Conservation (phyloP, 2,797 vertebrate species). For the Balearica regulorum region DNA sequence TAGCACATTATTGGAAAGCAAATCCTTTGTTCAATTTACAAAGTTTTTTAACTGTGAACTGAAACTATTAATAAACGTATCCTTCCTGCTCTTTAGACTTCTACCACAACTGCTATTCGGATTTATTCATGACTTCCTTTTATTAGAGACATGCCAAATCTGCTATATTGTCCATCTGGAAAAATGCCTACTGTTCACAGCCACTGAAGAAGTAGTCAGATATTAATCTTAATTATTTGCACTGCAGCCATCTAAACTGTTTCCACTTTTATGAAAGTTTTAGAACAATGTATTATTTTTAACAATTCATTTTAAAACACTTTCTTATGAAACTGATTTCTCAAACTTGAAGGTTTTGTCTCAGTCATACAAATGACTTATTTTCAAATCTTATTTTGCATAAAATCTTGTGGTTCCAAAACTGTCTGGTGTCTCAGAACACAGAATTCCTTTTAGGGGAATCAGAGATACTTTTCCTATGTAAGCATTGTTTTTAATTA, state of each 20-base stretch:
- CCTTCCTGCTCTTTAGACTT: slow-evolving; percentile 41
- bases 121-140: slow-evolving; percentile 52
- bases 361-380: background rate
- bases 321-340: background rate
- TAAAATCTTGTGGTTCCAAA: background rate
- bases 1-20: background rate
- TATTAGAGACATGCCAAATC: slow-evolving; percentile 26
- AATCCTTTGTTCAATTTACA: background rate
- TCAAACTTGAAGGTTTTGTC: background rate
- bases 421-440: background rate
- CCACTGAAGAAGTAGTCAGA: slow-evolving; percentile 5
- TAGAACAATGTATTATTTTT: background rate
- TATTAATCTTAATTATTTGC: slow-evolving; percentile 16
- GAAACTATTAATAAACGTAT: slow-evolving; percentile 51
- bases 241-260: background rate
- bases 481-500: background rate
- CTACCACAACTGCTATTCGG: slow-evolving; percentile 32
- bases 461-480: background rate
- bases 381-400: background rate
- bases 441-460: slow-evolving; percentile 5
- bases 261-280: background rate
- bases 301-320: background rate
- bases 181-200: slow-evolving; percentile 11
- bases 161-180: slow-evolving; percentile 37
- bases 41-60: background rate